phyloP scores from a whole-genome alignment of 2,113 vertebrate species.

The Notarius lentiginosus region DNA sequence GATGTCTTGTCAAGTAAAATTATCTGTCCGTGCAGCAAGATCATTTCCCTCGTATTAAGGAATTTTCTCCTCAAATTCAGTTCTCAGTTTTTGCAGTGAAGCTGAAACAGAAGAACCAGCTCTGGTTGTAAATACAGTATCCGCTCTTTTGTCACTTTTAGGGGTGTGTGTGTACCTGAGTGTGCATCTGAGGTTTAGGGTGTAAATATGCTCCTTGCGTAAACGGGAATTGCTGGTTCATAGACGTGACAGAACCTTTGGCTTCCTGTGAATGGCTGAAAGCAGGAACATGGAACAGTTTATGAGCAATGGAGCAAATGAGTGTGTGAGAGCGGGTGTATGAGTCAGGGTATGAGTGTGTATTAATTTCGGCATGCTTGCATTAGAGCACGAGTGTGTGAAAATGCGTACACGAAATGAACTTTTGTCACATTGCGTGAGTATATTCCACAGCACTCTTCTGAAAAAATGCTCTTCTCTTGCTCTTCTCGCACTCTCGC shows the following conservation, averaged over 20 bases:
- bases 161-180: not conserved
- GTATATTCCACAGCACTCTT: constrained; percentile 52
- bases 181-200: constrained; percentile 15
- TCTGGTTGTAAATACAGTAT: constrained; percentile 7
- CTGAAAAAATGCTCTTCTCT: constrained; percentile 51
- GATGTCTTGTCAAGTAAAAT: too few species aligned
- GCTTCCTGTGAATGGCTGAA: constrained; percentile 24
- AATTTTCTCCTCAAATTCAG: too few species aligned
- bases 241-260: constrained; percentile 21
- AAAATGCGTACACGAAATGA: constrained; percentile 40
- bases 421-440: constrained; percentile 22
- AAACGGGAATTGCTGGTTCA: constrained; percentile 51
- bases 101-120: not conserved
- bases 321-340: not conserved
- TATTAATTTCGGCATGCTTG: not conserved
- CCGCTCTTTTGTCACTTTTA: constrained; percentile 19
- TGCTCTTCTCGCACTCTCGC: constrained; percentile 36
- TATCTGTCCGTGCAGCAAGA: too few species aligned
- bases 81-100: too few species aligned
- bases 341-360: not conserved
- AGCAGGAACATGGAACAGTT: not conserved
- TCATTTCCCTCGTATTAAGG: too few species aligned
- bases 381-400: constrained; percentile 25
- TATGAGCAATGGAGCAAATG: constrained; percentile 5
- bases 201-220: constrained; percentile 26